A percentile compares a stretch with the other conserved stretches of the same genome.
Conservation (phyloP, 1,140 invertebrate genomes). For the Drosophila navojoa region DNA sequence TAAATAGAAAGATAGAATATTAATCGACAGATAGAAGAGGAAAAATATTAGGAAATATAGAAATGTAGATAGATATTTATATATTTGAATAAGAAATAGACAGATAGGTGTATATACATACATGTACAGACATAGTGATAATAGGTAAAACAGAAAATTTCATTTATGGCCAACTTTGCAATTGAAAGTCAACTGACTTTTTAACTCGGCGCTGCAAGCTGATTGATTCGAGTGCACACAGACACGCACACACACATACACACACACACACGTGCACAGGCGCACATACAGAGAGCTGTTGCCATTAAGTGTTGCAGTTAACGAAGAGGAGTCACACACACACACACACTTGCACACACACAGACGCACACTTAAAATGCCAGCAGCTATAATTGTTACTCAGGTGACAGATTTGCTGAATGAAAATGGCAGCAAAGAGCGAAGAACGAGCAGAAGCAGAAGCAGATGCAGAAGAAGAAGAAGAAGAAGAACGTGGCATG, state of each 20-base stretch:
- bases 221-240: constrained; percentile 64
- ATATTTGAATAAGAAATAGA: too few relatives aligned
- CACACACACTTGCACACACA: constrained; percentile 41
- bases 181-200: constrained; percentile 55
- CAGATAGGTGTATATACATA: too few relatives aligned
- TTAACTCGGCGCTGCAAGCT: constrained; percentile 45
- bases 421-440: constrained; percentile 53
- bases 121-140: not conserved
- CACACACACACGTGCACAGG: not conserved
- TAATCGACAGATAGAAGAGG: too few relatives aligned
- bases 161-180: constrained; percentile 52
- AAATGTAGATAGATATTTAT: too few relatives aligned
- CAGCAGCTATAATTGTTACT: constrained; percentile 82
- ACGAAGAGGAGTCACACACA: constrained; percentile 52
- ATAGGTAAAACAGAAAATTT: constrained; percentile 34
- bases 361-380: constrained; percentile 74
- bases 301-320: constrained; percentile 73
- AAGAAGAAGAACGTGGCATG: constrained; percentile 11
- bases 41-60: too few relatives aligned
- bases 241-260: constrained; percentile 5
- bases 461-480: not conserved
- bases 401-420: constrained; percentile 81
- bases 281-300: constrained; percentile 13
- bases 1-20: too few relatives aligned
- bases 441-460: constrained; percentile 5